Evolutionary conservation across 2,888 invertebrate species (phyloP), one percentile per base, ranked within the genome.

Genomic region (Seira ritae): DNA sequence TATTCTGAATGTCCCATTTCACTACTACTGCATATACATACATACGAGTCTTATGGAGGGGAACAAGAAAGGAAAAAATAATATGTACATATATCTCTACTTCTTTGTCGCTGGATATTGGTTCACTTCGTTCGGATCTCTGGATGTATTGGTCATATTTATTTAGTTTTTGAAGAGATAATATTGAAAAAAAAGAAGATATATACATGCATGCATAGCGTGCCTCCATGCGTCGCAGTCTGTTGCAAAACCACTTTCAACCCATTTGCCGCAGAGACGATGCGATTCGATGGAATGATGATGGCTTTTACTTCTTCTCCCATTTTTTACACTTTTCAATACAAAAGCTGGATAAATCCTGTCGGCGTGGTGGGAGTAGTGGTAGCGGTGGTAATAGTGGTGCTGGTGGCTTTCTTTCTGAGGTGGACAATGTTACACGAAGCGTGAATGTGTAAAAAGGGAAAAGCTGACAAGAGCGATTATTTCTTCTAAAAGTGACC

Each of bases 261-360:
- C 70, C 81, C 81, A 81, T 81, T 81, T 81, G 42, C 72, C 62
- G 24, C 67, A 31, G 50, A 50, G 17, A 50, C 50, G 50, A 8
- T 50, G 3, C 17, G 31, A 8, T 50, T 50, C 17, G 31, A 31
- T 50, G 50, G 17, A 71, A 31, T 55, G 67, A 72, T 76, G 15
- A 20, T 55, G n/a, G 23, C 42, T 37, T 37, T 37, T 69, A 17
- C 31, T 15, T 69, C n/a, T 70, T 15, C 50, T 50, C 50, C 15
- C 3, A 12, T 42, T 42, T 50, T 50, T 50, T 50, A 50, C 15
- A 50, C 6, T n/a, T n/a, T 50, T 15, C 50, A n/a, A 31, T 31
- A 31, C 31, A 31, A 31, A 31, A 8, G 31, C 31, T 31, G 31
- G 31, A 4, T 2, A 31, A 31, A 31, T 31, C 31, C 31, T n/a